Base-by-base conservation (phyloP, 2,888 invertebrate genomes). In the Polymixis lichenea region DNA sequence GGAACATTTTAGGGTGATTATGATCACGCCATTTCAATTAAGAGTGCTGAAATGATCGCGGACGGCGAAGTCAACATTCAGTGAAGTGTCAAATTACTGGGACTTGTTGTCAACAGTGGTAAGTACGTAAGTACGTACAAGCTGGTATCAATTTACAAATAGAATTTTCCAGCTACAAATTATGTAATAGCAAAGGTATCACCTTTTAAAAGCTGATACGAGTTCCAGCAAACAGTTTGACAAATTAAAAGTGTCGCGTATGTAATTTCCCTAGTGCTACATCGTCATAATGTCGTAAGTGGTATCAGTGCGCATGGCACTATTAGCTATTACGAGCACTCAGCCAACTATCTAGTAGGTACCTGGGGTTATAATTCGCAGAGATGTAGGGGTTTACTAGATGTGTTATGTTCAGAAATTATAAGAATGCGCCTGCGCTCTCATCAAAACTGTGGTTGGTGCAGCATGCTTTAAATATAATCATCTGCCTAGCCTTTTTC, bases 181-280 rank as follows among this genome's bases (percentile, higher is more conserved):
- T 43, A 22, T 28, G 6, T 32, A 60, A 32, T 22, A 56, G 17
- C 53, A n/a, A 6, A 11, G 6, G 15, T 51, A 43, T 56, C n/a
- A 22, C 15, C n/a, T 62, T 65, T 61, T 76, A 72, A 69, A 72
- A 68, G 49, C 32, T 58, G 17, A 49, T 69, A 32, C 2, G 38
- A 64, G 65, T 75, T 58, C 25, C 3, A 79, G 51, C 32, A 46
- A 72, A 32, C 80, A 75, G 55, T 80, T 80, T 66, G 79, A 53
- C 60, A 58, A 74, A 78, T 82, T 28, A 82, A 82, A 81, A 70
- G 46, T 32, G 38, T 58, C 68, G 28, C 43, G 46, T 15, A 38
- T 61, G 60, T 74, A 82, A 83, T 75, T 75, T 83, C 78, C 82
- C 78, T 61, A 65, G 78, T 82, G 78, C 74, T 68, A 49, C 68